Base-by-base conservation (phyloP, 1,140 invertebrate genomes). In the Euwallacea similis region DNA sequence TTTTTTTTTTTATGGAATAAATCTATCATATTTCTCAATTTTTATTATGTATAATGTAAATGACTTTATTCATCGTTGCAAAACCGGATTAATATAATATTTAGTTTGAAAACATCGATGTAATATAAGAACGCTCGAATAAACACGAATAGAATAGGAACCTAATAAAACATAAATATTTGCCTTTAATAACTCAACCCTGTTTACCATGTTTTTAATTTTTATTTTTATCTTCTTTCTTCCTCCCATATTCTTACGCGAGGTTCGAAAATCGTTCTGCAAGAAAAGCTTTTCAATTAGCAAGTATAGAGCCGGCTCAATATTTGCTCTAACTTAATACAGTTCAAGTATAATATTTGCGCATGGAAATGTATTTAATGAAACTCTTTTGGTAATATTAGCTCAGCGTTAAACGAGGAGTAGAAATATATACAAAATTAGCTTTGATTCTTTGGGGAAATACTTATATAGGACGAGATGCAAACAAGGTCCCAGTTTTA, bases 341-440 rank as follows among this genome's bases (percentile, higher is more conserved):
- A 59, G 72, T 73, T 73, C 70, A 69, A 73, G 68, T 73, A 70
- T 43, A 73, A 73, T 73, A 73, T 73, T 73, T 73, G 64, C 72
- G 42, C 59, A 66, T 73, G 72, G 53, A 61, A 70, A 70, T 56
- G 73, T 71, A 71, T 69, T 73, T 69, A 74, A 74, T 71, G 68
- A 71, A 71, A 74, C 72, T 74, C 72, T 74, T 74, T 74, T 50
- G 53, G 56, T 54, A 73, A 73, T 73, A 73, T 73, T 73, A 55
- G 72, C 66, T 66, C 66, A 69, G 47, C 44, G 64, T 41, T 68
- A 68, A 68, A 68, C 66, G 66, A 50, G 58, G 66, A 60, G 66
- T 59, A 68, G 66, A 68, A 68, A 60, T 68, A 59, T 33, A 33
- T 46, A 60, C 55, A 68, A 68, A 59, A 68, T 68, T 59, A 60